Evolutionary conservation across 2,113 vertebrate genomes (phyloP).

Genomic region (Larimichthys crocea): DNA sequence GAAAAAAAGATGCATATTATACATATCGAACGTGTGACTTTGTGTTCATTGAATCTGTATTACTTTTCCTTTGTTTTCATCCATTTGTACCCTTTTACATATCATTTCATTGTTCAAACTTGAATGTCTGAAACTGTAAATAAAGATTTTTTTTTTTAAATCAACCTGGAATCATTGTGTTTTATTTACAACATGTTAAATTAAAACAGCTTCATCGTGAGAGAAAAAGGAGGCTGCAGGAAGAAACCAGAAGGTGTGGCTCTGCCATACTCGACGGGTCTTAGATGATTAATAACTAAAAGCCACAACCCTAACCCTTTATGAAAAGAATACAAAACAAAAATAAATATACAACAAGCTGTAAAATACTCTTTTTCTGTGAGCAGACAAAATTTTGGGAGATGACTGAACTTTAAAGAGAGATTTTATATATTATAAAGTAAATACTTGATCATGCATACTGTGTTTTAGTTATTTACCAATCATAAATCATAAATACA

Average conservation of each 20-base stretch:
- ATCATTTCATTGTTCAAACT: conserved; percentile 39
- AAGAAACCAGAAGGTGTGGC: not conserved
- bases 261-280: not conserved
- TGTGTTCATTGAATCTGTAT: not conserved
- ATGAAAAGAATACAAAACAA: too few species aligned
- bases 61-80: conserved; percentile 5
- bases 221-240: not conserved
- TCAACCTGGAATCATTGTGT: not conserved
- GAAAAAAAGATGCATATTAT: not conserved
- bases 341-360: not conserved
- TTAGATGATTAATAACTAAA: not conserved
- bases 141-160: conserved; percentile 51
- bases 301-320: too few species aligned
- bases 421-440: not conserved
- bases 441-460: not conserved
- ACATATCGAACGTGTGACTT: not conserved
- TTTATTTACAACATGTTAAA: not conserved
- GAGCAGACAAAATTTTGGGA: not conserved
- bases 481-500: not conserved
- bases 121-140: conserved; percentile 56
- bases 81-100: conserved; percentile 26
- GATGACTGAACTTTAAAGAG: too few species aligned
- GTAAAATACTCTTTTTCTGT: not conserved
- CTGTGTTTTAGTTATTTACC: too few species aligned
- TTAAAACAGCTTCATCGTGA: not conserved